Evolutionary conservation across 2,888 invertebrate genomes (phyloP).

Genomic region (Carpatolechia fugitivella): DNA sequence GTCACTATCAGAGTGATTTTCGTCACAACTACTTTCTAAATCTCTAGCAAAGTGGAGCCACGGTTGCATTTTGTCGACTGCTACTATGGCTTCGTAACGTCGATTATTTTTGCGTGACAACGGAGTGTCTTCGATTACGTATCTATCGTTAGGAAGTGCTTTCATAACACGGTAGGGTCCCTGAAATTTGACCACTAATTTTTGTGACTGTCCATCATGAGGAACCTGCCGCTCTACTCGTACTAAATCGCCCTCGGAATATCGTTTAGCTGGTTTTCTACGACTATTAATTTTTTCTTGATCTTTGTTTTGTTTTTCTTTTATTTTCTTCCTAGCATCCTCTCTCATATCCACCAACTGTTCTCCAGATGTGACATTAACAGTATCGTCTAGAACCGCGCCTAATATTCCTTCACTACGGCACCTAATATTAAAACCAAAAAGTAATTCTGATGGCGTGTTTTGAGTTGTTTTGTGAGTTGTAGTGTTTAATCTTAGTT

Average conservation of each 20-base stretch:
- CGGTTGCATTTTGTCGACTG: constrained; percentile 17
- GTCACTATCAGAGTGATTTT: background rate
- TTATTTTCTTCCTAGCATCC: constrained; percentile 3
- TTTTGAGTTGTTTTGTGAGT: constrained; percentile 3
- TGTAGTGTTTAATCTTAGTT: constrained; percentile 19
- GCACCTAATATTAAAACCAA: background rate
- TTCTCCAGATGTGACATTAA: background rate
- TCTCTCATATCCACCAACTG: background rate
- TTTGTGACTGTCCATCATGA: constrained; percentile 14
- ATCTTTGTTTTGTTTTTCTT: constrained; percentile 13
- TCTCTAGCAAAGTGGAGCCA: constrained; percentile 2
- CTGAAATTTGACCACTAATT: constrained; percentile 15
- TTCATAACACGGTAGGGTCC: constrained; percentile 15
- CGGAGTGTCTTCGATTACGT: constrained; percentile 15
- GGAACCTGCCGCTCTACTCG: constrained; percentile 6
- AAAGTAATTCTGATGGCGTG: constrained; percentile 1
- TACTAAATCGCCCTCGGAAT: constrained; percentile 13
- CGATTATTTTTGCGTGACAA: constrained; percentile 12
- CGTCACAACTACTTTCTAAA: background rate
- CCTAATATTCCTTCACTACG: background rate
- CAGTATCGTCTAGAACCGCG: background rate
- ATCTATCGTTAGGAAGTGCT: constrained; percentile 12
- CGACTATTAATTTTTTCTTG: constrained; percentile 5
- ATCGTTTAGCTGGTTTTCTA: background rate
- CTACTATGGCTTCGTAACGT: constrained; percentile 17